Evolutionary conservation across 2,113 vertebrate species (phyloP), one percentile per base, ranked within the genome.

Genomic region (Scortum barcoo): DNA sequence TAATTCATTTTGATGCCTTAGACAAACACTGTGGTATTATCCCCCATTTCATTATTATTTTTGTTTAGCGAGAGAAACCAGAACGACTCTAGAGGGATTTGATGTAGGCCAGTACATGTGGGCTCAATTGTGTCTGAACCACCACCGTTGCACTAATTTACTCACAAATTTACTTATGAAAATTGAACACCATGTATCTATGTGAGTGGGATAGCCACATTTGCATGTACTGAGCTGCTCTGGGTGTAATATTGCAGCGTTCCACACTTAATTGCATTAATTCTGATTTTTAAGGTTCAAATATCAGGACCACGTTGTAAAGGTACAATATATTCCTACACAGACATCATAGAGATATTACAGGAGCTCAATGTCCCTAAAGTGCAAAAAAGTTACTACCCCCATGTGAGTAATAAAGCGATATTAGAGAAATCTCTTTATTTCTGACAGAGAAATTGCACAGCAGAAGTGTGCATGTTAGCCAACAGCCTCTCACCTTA

Each of bases 381-480:
- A 60, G 16, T 17, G 22, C 75, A 76, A 62, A 16, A 72, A 53
- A 4, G 26, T 46, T 48, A 40, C n/a, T n/a, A 12, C 40, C 30
- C 13, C 14, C 12, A 22, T 54, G 24, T 40, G 42, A 24, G 12
- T 5, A 66, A 42, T 40, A 53, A 40, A 54, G 16, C 7, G 16
- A 44, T 11, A 77, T 40, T 22, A 38, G 1, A 48, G 12, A 1
- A 11, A 26, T 33, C 36, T 26, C 7, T 40, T 57, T 44, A 38
- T 36, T 48, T 56, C 54, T 33, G 36, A 38, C 28, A 28, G 8
- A 71, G 13, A 80, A 24, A 44, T 19, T 54, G 7, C 66, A 44
- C 51, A 57, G 78, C 68, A 50, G 62, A 81, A 60, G 71, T 42
- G 56, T 51, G 22, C 24, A 57, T 26, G 33, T 69, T 17, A 69